Evolutionary conservation across 2,113 vertebrate genomes (phyloP).

Genomic region (Gracilinanus agilis): DNA sequence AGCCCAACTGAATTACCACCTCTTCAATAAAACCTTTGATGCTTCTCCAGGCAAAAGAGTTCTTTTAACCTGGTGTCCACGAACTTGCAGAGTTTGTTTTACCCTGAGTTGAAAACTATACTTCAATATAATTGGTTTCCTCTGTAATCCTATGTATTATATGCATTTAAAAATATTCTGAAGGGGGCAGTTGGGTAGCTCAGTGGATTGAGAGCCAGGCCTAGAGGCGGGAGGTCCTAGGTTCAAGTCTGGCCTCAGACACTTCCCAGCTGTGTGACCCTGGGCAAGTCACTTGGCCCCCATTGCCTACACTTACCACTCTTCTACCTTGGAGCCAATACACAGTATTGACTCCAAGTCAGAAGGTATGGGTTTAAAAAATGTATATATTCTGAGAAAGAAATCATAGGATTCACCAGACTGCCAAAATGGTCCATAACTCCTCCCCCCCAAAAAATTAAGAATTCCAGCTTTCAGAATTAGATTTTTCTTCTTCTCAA

Average conservation of each 20-base stretch:
- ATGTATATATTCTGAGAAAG: background rate
- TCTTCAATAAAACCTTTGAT: background rate
- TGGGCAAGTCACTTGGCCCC: too few species aligned
- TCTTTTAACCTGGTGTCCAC: background rate
- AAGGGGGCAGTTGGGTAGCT: too few species aligned
- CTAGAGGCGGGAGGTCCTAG: too few species aligned
- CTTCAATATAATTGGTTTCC: background rate
- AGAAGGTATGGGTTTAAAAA: too few species aligned
- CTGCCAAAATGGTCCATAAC: background rate
- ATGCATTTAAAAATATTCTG: background rate
- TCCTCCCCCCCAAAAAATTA: background rate
- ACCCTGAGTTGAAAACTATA: background rate
- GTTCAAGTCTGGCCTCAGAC: too few species aligned
- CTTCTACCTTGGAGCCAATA: too few species aligned
- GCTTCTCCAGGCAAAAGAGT: background rate
- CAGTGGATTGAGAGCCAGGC: too few species aligned
- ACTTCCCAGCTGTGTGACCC: too few species aligned
- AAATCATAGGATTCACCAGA: background rate
- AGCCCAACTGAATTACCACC: background rate
- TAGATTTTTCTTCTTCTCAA: background rate
- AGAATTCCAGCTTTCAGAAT: background rate
- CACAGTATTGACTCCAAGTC: too few species aligned
- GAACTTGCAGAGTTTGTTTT: background rate
- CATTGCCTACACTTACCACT: too few species aligned
- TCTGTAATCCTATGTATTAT: background rate